Percentiles rank a stretch among this genome's conserved stretches.
These are phyloP conservation scores for Drosophila atroscutellata DNA, from an alignment of 2,888 invertebrate species.

Conservation along the genomic window DNA sequence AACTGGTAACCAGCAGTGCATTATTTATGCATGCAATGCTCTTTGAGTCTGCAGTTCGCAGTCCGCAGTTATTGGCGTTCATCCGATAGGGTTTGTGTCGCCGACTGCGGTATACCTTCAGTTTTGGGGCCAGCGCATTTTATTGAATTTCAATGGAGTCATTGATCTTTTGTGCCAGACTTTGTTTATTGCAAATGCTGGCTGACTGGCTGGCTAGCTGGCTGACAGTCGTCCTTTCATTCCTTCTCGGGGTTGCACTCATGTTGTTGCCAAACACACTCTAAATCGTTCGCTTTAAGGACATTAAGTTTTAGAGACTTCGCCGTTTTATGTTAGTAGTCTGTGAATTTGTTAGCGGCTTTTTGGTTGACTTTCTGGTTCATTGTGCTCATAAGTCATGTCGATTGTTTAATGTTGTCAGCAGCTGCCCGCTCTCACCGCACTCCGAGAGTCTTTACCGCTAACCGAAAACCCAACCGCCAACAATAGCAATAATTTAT, in stretches of 20 bases:
- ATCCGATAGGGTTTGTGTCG: conserved; percentile 47
- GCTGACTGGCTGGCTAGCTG: conserved; percentile 12
- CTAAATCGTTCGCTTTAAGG: conserved; percentile 30
- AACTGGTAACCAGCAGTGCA: conserved; percentile 40
- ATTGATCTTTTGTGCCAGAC: conserved; percentile 73
- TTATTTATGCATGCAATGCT: conserved; percentile 79
- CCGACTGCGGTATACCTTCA: conserved; percentile 49
- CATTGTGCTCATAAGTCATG: conserved; percentile 69
- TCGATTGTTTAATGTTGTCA: conserved; percentile 75
- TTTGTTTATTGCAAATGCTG: conserved; percentile 59
- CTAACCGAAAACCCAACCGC: conserved; percentile 47
- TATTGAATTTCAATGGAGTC: conserved; percentile 75
- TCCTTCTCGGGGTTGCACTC: conserved; percentile 7
- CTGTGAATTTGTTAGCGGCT: conserved; percentile 30
- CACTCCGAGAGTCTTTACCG: conserved; percentile 10
- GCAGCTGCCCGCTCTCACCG: conserved; percentile 37
- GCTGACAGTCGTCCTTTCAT: background rate
- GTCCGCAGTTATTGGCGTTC: conserved; percentile 68
- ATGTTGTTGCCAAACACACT: background rate
- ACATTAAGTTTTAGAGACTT: conserved; percentile 52
- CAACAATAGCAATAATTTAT: conserved; percentile 77
- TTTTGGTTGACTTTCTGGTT: conserved; percentile 39
- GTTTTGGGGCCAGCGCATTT: conserved; percentile 54
- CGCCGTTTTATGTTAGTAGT: conserved; percentile 26
- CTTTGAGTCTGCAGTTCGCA: conserved; percentile 69